phyloP scores from a whole-genome alignment of 2,797 vertebrate genomes.

The Sebastes iracundus region DNA sequence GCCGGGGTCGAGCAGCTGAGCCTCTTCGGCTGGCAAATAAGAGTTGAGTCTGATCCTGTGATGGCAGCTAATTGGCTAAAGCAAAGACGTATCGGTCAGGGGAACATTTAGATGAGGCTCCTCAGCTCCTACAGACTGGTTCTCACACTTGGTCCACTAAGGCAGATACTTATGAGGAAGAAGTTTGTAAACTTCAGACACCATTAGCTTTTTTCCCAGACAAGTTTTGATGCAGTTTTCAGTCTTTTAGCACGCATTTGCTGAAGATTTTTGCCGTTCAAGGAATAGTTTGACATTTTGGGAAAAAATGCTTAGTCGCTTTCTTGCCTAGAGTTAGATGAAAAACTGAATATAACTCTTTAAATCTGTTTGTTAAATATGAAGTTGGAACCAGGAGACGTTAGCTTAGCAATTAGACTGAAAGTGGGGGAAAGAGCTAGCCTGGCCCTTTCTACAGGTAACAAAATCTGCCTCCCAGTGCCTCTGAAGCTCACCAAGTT shows the following conservation, averaged over 20 bases:
- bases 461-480: not conserved
- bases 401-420: not conserved
- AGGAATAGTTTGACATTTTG: not conserved
- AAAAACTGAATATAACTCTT: not conserved
- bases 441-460: not conserved
- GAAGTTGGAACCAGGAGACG: not conserved
- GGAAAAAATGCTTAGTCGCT: not conserved
- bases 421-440: not conserved
- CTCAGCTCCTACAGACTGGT: slow-evolving; percentile 2
- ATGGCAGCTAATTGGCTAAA: slow-evolving; percentile 77
- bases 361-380: not conserved
- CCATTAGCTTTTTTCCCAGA: not conserved
- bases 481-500: not conserved
- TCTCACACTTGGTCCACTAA: slow-evolving; percentile 29
- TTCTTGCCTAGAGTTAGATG: not conserved
- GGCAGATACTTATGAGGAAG: slow-evolving; percentile 21
- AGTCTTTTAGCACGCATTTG: not conserved
- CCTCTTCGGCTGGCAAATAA: slow-evolving; percentile 73
- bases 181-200: slow-evolving; percentile 55
- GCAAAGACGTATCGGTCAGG: slow-evolving; percentile 52
- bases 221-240: not conserved
- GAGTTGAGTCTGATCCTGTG: slow-evolving; percentile 70
- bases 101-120: slow-evolving; percentile 54
- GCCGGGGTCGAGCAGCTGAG: slow-evolving; percentile 70
- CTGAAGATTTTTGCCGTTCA: not conserved